Conservation (phyloP, 2,888 invertebrate genomes). For the Lasiommata megera region DNA sequence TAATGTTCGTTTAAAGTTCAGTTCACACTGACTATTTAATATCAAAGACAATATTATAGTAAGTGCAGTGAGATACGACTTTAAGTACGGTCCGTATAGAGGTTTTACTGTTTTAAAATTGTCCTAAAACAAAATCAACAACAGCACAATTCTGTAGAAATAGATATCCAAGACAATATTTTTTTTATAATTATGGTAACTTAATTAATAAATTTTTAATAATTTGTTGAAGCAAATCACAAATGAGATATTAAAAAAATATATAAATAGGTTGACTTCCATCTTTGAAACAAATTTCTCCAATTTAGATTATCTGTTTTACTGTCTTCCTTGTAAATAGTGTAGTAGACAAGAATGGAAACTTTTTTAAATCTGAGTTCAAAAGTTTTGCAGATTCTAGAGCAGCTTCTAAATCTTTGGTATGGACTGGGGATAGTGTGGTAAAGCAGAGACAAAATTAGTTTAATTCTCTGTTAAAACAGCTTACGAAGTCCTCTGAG, state of each 20-base stretch:
- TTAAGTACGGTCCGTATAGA: slow-evolving; percentile 1
- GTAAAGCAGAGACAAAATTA: too few relatives aligned
- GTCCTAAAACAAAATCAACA: not conserved
- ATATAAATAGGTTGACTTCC: too few relatives aligned
- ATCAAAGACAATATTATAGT: slow-evolving; percentile 14
- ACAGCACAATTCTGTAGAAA: not conserved
- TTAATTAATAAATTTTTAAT: not conserved
- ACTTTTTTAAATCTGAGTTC: too few relatives aligned
- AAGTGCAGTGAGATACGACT: slow-evolving; percentile 9
- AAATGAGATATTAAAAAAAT: too few relatives aligned
- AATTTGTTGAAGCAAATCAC: not conserved
- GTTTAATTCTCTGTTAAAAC: not conserved
- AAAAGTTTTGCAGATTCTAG: too few relatives aligned
- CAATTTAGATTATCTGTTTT: too few relatives aligned
- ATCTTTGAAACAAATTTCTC: too few relatives aligned
- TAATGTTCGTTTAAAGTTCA: slow-evolving; percentile 21
- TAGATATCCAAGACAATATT: not conserved
- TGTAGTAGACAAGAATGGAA: not conserved
- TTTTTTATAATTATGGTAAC: not conserved
- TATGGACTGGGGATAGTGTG: too few relatives aligned
- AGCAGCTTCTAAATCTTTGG: too few relatives aligned
- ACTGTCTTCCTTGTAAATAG: not conserved
- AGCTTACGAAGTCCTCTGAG: too few relatives aligned
- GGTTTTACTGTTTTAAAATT: not conserved
- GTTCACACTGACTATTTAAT: slow-evolving; percentile 15